phyloP scores from a whole-genome alignment of 2,797 vertebrate species.

The Sebastes cheni region DNA sequence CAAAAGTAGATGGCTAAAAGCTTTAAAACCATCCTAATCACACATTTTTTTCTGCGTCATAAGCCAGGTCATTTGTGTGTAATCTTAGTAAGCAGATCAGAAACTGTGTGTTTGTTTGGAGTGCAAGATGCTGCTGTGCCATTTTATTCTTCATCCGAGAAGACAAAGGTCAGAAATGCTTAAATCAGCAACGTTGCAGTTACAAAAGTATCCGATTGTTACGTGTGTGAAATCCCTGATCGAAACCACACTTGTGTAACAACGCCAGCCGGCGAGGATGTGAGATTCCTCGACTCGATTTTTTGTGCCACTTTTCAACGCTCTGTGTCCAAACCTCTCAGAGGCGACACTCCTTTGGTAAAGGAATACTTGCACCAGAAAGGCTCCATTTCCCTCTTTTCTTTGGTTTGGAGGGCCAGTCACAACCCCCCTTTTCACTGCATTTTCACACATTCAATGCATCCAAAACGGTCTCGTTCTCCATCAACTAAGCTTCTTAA shows the following conservation, averaged over 20 bases:
- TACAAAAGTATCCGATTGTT: slow-evolving; percentile 44
- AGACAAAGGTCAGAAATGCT: slow-evolving; percentile 26
- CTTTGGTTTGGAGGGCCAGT: slow-evolving; percentile 44
- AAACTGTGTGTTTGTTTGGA: slow-evolving; percentile 18
- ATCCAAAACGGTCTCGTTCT: slow-evolving; percentile 61
- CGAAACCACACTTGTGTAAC: slow-evolving; percentile 47
- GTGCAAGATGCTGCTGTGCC: not conserved
- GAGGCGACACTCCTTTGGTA: slow-evolving; percentile 36
- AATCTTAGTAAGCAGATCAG: slow-evolving; percentile 70
- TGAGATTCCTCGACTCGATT: slow-evolving; percentile 17
- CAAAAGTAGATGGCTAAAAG: slow-evolving; percentile 33
- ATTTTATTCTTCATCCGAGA: slow-evolving; percentile 4
- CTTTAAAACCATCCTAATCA: slow-evolving; percentile 49
- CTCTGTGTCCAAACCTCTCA: slow-evolving; percentile 19
- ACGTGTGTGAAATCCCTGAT: slow-evolving; percentile 21
- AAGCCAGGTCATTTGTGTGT: slow-evolving; percentile 61
- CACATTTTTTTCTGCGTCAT: slow-evolving; percentile 50
- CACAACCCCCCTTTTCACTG: slow-evolving; percentile 57
- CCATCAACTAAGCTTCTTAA: slow-evolving; percentile 69
- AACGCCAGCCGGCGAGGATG: slow-evolving; percentile 6
- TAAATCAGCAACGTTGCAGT: slow-evolving; percentile 33
- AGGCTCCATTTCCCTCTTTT: slow-evolving; percentile 56
- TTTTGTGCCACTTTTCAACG: slow-evolving; percentile 33
- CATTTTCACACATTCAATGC: slow-evolving; percentile 65
- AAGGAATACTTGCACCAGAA: slow-evolving; percentile 39